Percentiles rank a stretch among this genome's conserved stretches.
phyloP scores from a whole-genome alignment of 2,888 invertebrate genomes.

The Coecobrya sp. region DNA sequence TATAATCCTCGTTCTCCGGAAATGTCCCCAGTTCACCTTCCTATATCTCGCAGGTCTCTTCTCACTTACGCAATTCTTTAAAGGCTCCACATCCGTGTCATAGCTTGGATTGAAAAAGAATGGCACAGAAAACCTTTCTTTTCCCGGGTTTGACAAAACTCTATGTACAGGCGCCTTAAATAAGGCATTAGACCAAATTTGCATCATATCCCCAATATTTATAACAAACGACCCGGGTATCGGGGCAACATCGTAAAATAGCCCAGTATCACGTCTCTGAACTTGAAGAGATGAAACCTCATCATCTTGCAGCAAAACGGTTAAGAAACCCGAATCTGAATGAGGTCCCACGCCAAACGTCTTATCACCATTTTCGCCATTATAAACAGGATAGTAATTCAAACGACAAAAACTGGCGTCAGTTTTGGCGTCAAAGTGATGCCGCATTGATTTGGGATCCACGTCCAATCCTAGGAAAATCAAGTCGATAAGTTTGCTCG shows the following conservation, averaged over 20 bases:
- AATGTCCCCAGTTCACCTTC: conserved; percentile 80
- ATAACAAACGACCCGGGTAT: conserved; percentile 82
- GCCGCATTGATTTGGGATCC: conserved; percentile 64
- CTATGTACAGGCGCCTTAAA: conserved; percentile 82
- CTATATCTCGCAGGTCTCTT: conserved; percentile 66
- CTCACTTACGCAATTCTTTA: conserved; percentile 66
- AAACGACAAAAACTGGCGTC: conserved; percentile 81
- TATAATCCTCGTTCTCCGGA: conserved; percentile 76
- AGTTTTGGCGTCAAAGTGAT: conserved; percentile 71
- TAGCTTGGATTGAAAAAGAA: conserved; percentile 82
- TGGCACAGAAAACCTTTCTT: conserved; percentile 77
- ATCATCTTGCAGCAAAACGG: conserved; percentile 82
- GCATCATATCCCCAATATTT: conserved; percentile 84
- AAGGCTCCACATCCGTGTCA: conserved; percentile 75
- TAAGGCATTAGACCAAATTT: conserved; percentile 82
- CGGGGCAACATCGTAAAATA: conserved; percentile 82
- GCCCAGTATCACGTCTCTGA: conserved; percentile 75
- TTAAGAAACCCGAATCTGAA: conserved; percentile 81
- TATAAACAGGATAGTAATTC: conserved; percentile 81
- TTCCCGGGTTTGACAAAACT: conserved; percentile 77
- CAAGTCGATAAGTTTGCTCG: conserved; percentile 72
- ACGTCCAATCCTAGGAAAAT: conserved; percentile 75
- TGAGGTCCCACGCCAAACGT: conserved; percentile 84
- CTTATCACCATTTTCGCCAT: conserved; percentile 19
- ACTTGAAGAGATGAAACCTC: conserved; percentile 80